Conservation (phyloP, 2,113 vertebrate genomes). For the Fregetta grallaria region DNA sequence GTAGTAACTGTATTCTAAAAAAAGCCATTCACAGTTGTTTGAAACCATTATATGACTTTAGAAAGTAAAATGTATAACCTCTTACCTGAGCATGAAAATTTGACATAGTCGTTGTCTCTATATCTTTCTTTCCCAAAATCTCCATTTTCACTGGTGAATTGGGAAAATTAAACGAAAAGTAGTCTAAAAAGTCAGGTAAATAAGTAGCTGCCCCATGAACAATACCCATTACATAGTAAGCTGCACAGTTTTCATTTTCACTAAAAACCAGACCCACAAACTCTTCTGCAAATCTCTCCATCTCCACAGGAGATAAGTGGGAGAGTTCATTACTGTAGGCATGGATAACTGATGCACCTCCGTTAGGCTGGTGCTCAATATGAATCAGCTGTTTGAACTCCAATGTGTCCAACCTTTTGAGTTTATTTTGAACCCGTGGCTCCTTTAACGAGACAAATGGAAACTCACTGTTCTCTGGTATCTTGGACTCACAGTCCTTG, state of each 20-base stretch:
- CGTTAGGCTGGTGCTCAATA: slow-evolving; percentile 95
- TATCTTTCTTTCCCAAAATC: slow-evolving; percentile 98
- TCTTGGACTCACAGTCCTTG: slow-evolving; percentile 72
- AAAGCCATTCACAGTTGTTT: not conserved
- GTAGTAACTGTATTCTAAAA: not conserved
- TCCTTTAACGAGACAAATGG: slow-evolving; percentile 76
- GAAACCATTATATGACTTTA: slow-evolving; percentile 45
- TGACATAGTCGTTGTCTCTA: slow-evolving; percentile 97
- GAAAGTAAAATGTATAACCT: slow-evolving; percentile 64
- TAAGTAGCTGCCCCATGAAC: slow-evolving; percentile 95
- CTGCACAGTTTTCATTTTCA: slow-evolving; percentile 88
- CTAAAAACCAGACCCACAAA: slow-evolving; percentile 93
- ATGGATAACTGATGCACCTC: slow-evolving; percentile 92
- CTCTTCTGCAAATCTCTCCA: slow-evolving; percentile 93
- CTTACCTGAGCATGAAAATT: slow-evolving; percentile 98
- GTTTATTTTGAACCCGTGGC: slow-evolving; percentile 73
- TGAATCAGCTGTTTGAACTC: slow-evolving; percentile 92
- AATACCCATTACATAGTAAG: slow-evolving; percentile 96
- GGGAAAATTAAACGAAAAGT: slow-evolving; percentile 97
- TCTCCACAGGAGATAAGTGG: slow-evolving; percentile 86
- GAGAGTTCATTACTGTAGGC: slow-evolving; percentile 93
- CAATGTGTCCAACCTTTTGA: slow-evolving; percentile 83
- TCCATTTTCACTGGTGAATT: slow-evolving; percentile 98
- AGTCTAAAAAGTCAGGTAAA: slow-evolving; percentile 97
- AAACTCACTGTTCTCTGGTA: slow-evolving; percentile 76